Conservation (phyloP, 2,797 vertebrate species). For the Protonibea diacanthus region DNA sequence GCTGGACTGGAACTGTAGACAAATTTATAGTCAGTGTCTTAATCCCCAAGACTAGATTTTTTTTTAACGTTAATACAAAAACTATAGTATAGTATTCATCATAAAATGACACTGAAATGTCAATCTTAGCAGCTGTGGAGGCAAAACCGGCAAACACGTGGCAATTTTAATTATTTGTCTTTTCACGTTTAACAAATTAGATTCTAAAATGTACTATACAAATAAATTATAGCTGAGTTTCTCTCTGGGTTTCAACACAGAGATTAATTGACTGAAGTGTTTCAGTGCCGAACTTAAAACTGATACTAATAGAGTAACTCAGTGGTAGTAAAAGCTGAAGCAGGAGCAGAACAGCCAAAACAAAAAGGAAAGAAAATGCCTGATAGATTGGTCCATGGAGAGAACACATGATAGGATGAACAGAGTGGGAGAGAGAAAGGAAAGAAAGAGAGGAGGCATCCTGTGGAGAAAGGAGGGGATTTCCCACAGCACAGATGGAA, state of each 20-base stretch:
- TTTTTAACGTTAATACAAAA: slow-evolving; percentile 9
- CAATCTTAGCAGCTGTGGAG: background rate
- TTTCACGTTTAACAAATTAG: slow-evolving; percentile 10
- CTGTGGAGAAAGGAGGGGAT: slow-evolving; percentile 82
- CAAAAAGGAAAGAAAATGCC: slow-evolving; percentile 64
- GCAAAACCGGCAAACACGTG: background rate
- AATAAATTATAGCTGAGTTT: slow-evolving; percentile 19
- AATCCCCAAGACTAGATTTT: background rate
- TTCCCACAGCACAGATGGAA: slow-evolving; percentile 86
- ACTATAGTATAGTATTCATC: slow-evolving; percentile 6
- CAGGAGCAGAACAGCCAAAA: slow-evolving; percentile 58
- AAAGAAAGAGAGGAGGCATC: slow-evolving; percentile 76
- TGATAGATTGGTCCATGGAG: slow-evolving; percentile 77
- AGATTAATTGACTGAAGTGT: slow-evolving; percentile 1
- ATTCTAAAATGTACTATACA: slow-evolving; percentile 16
- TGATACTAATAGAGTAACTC: slow-evolving; percentile 36
- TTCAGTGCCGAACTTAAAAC: slow-evolving; percentile 34
- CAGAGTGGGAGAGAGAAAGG: slow-evolving; percentile 67
- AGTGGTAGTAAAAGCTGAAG: slow-evolving; percentile 55
- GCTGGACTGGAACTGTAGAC: background rate
- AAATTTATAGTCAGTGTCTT: slow-evolving; percentile 4
- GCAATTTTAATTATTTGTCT: slow-evolving; percentile 1
- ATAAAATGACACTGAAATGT: background rate
- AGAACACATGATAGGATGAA: slow-evolving; percentile 79
- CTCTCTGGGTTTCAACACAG: background rate